Evolutionary conservation across 2,797 vertebrate species (phyloP), one percentile per base, ranked within the genome.

Genomic region (Mus caroli): DNA sequence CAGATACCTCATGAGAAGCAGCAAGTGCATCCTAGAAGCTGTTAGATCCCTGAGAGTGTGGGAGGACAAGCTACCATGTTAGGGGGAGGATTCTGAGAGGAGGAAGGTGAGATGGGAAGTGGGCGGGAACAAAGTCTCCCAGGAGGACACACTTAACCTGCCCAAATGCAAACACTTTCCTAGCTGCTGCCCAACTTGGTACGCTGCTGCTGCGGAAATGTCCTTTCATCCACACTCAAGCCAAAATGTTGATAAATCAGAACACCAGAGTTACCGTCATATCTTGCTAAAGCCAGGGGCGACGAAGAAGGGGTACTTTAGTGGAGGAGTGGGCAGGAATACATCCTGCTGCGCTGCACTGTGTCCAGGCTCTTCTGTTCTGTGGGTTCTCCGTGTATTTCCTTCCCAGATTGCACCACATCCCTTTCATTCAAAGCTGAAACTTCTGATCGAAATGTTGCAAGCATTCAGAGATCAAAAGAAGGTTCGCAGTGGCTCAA

Each of bases 371-470:
- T 76, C 62, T 43, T 76, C 62, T 50, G 69, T 87, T 96, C 76
- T 75, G 22, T 56, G 46, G 83, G 50, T 76, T 86, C 86, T 92
- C 78, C 79, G 58, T 34, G 52, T 31, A 96, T 83, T 93, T 96
- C 91, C 93, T 97, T 96, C 84, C 50, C 82, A 67, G 92, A 3
- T 80, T 85, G 26, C 67, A 75, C 82, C 69, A 94, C 50, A 52
- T 82, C 60, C 78, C 54, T 95, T 85, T 83, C 22, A 56, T 13
- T 50, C 76, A 88, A 76, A 87, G 79, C 89, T 96, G 77, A 75
- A 76, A 69, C 86, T 94, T 96, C 95, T 92, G 73, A 87, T 82
- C 79, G 82, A 46, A 95, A 93, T 82, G 34, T 78, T 95, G 62
- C 75, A 94, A 78, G 67, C 58, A 31, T 69, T 54, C 64, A 69